phyloP scores from a whole-genome alignment of 2,888 invertebrate genomes.

The Tupiocoris notatus region DNA sequence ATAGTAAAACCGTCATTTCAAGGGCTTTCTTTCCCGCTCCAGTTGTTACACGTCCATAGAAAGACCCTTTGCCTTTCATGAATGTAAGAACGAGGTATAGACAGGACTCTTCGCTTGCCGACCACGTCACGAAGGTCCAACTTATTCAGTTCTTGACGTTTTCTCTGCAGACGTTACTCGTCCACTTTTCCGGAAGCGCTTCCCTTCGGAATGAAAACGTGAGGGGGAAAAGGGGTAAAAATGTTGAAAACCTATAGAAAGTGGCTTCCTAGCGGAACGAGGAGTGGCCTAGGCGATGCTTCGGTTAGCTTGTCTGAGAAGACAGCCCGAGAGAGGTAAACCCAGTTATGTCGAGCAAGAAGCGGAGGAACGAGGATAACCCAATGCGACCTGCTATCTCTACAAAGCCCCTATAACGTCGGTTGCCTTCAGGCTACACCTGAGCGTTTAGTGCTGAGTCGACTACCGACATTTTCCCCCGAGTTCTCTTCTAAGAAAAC shows the following conservation, averaged over 20 bases:
- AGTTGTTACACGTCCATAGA: too few species aligned
- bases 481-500: background rate
- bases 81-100: too few species aligned
- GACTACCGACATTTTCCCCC: background rate
- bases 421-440: background rate
- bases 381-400: background rate
- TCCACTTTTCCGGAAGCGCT: background rate
- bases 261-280: background rate
- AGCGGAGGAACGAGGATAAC: background rate
- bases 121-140: too few species aligned
- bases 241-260: background rate
- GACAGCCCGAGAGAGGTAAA: background rate
- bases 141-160: background rate
- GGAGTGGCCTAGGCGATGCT: background rate
- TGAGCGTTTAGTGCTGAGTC: background rate
- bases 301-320: background rate
- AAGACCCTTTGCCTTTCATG: too few species aligned
- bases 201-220: background rate
- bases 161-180: background rate
- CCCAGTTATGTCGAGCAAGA: background rate
- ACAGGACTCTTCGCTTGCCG: too few species aligned
- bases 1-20: too few species aligned
- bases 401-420: background rate
- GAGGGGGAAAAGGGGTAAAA: background rate
- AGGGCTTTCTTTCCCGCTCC: too few species aligned